phyloP scores from a whole-genome alignment of 1,140 invertebrate species.

The Anastrepha ludens region DNA sequence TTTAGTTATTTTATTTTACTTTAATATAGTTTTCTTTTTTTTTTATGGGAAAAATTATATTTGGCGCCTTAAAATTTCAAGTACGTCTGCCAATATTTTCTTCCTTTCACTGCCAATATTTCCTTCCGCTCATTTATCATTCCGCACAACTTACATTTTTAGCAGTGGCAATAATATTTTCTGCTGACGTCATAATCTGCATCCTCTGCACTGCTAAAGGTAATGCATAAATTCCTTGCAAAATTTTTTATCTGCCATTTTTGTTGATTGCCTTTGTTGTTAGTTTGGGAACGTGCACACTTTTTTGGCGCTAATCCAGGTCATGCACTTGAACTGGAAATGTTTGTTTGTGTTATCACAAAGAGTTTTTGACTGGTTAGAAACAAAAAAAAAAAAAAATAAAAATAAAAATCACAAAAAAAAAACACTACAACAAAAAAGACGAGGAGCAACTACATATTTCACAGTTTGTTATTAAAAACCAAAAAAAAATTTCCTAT shows the following conservation, averaged over 20 bases:
- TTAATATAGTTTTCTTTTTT: too few species aligned
- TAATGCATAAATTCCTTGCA: not conserved
- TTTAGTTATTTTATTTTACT: too few species aligned
- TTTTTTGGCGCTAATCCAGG: constrained; percentile 45
- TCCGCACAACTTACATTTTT: not conserved
- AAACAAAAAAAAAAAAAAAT: not conserved
- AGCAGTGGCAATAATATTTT: not conserved
- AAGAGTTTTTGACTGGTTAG: not conserved
- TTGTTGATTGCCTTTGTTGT: not conserved
- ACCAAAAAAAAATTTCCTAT: not conserved
- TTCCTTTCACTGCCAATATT: not conserved
- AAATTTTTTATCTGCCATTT: too few species aligned
- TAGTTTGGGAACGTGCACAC: not conserved
- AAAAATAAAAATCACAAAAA: not conserved
- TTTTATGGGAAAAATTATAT: too few species aligned
- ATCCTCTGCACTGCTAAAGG: not conserved
- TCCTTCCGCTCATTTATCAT: not conserved
- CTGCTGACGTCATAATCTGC: constrained; percentile 17
- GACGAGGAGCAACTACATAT: too few species aligned
- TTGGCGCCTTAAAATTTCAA: not conserved
- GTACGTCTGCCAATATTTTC: not conserved
- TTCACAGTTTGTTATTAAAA: too few species aligned
- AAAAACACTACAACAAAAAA: too few species aligned
- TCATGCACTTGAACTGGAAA: constrained; percentile 36
- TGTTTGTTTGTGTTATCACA: not conserved